Base-by-base conservation (phyloP, 2,113 vertebrate species). In the Neodontobutis hainanensis region DNA sequence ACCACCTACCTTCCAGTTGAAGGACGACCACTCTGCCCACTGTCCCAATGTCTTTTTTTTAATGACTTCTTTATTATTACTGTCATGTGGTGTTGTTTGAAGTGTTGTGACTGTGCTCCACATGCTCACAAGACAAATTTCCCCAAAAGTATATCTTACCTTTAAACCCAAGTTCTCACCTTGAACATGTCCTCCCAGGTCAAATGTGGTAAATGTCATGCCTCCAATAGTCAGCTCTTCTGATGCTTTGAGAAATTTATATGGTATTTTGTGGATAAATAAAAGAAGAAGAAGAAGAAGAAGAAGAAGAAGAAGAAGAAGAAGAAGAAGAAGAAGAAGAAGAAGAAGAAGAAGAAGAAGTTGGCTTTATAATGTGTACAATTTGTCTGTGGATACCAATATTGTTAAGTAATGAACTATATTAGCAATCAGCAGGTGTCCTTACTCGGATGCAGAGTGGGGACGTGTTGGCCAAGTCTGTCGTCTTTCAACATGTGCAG, bases 401-500 rank as follows among this genome's bases (percentile, higher is more conserved):
- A 27, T 27, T 27, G 19, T 27, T 27, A 27, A 27, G 19, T 27
- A 27, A 27, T 27, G 8, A 40, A 40, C 38, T 40, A 40, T 8
- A 40, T 40, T 27, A 40, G 5, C 5, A 40, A 40, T 40, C 38
- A 40, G 38, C 8, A 40, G 38, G 4, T 70, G 2, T 61, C 61
- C 77, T 89, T 92, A 99, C 97, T 99, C 55, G 97, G 96, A 87
- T 99, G 96, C 65, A 97, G 89, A 0, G 97, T 99, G 12, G 97
- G 97, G 50, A 98, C 96, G 0, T 98, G 97, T 61, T 97, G 96
- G 8, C 95, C 96, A 55, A 99, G 91, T 85, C 97, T 85, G 88
- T 98, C 96, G 46, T 99, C 96, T 88, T 97, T 99, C 34, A 99
- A 92, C 97, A 98, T 98, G 82, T 98, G 96, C 56, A 99, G 91